phyloP scores from a whole-genome alignment of 2,113 vertebrate genomes.

The Pterocles orientalis region DNA sequence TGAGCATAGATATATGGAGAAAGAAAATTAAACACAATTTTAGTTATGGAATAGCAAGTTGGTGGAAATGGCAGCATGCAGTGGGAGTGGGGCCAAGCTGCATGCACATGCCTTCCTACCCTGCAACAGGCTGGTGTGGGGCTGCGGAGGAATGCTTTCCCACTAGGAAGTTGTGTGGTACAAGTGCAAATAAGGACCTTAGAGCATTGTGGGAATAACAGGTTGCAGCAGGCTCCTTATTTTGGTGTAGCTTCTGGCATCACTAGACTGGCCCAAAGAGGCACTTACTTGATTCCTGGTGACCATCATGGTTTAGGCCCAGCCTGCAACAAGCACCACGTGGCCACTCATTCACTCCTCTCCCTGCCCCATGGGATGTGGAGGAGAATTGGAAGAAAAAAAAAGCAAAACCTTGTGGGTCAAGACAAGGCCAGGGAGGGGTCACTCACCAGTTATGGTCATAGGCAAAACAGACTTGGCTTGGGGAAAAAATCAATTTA shows the following conservation, averaged over 20 bases:
- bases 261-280: background rate
- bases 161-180: background rate
- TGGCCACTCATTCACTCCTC: too few relatives aligned
- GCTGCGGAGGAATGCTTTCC: fast-evolving
- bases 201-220: background rate
- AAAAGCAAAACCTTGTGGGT: too few relatives aligned
- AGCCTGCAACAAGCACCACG: too few relatives aligned
- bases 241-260: background rate
- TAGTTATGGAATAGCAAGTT: fast-evolving
- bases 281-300: background rate
- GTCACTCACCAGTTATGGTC: too few relatives aligned
- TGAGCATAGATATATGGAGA: background rate
- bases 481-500: too few relatives aligned
- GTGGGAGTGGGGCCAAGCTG: fast-evolving
- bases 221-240: background rate
- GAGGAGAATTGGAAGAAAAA: too few relatives aligned
- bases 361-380: too few relatives aligned
- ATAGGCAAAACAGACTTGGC: too few relatives aligned
- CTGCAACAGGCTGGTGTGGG: fast-evolving
- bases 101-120: fast-evolving
- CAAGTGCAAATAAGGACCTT: background rate
- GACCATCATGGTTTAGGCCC: too few relatives aligned
- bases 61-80: background rate
- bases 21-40: background rate
- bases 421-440: too few relatives aligned